These are phyloP conservation scores for Spodoptera littoralis DNA, from an alignment of 2,888 invertebrate genomes.

Conservation along the genomic window DNA sequence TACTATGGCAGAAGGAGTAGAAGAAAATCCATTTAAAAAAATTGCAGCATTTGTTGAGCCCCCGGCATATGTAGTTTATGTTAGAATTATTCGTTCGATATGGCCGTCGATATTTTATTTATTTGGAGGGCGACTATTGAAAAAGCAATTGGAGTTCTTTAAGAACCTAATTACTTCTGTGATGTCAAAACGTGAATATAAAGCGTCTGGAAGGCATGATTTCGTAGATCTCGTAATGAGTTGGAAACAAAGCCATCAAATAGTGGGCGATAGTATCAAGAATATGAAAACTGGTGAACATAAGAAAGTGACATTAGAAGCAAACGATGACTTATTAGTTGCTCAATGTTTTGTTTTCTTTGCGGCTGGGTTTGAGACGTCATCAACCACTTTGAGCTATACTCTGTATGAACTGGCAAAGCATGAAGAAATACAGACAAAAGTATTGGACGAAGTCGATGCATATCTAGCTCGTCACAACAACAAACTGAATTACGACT, in stretches of 20 bases:
- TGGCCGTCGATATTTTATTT: slow-evolving; percentile 28
- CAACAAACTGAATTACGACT: slow-evolving; percentile 40
- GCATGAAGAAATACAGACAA: slow-evolving; percentile 26
- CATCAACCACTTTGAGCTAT: slow-evolving; percentile 29
- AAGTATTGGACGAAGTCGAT: slow-evolving; percentile 40
- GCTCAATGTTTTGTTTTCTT: slow-evolving; percentile 48
- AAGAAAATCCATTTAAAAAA: slow-evolving; percentile 26
- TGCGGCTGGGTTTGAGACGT: slow-evolving; percentile 47
- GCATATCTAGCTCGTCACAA: slow-evolving; percentile 29
- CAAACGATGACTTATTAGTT: slow-evolving; percentile 36
- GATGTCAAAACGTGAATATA: slow-evolving; percentile 39
- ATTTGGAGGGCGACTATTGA: neutral
- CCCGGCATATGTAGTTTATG: neutral
- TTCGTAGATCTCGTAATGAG: slow-evolving; percentile 52
- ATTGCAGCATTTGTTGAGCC: slow-evolving; percentile 1
- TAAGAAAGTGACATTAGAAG: slow-evolving; percentile 29
- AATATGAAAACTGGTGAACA: slow-evolving; percentile 28
- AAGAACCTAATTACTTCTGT: slow-evolving; percentile 32
- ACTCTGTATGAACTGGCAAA: slow-evolving; percentile 44
- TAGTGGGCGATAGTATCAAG: slow-evolving; percentile 59
- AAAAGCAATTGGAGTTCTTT: slow-evolving; percentile 35
- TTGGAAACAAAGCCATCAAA: slow-evolving; percentile 49
- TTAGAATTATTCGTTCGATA: slow-evolving; percentile 2
- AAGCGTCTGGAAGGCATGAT: slow-evolving; percentile 44
- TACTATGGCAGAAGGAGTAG: slow-evolving; percentile 14